These are phyloP conservation scores for Cygnus atratus DNA, from an alignment of 2,113 vertebrate species.

Conservation along the genomic window DNA sequence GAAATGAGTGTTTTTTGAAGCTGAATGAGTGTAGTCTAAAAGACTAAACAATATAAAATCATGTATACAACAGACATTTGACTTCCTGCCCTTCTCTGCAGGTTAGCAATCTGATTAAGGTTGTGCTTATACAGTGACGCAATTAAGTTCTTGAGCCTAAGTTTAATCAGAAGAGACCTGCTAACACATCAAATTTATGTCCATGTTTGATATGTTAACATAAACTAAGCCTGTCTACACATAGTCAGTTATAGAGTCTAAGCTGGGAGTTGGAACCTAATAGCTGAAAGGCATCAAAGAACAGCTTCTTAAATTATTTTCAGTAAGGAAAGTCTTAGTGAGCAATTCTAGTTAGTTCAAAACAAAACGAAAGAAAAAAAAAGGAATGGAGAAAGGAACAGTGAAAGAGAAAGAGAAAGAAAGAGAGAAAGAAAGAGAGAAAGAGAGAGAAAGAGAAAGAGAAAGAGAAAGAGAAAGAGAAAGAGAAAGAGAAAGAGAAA, in stretches of 20 bases:
- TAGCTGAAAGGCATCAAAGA: not conserved
- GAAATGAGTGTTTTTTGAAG: not conserved
- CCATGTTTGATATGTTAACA: slow-evolving; percentile 43
- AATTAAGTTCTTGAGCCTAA: slow-evolving; percentile 42
- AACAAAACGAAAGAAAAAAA: not conserved
- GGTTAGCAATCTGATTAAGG: not conserved
- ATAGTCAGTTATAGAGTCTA: not conserved
- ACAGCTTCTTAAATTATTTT: slow-evolving; percentile 8
- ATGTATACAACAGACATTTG: not conserved
- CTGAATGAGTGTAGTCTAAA: not conserved
- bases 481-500: not conserved
- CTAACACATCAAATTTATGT: slow-evolving; percentile 35
- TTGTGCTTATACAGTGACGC: not conserved
- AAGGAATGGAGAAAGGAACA: not conserved
- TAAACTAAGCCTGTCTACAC: slow-evolving; percentile 28
- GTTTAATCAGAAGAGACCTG: slow-evolving; percentile 32
- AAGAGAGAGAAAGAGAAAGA: too few relatives aligned
- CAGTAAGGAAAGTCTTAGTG: not conserved
- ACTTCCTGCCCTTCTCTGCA: not conserved
- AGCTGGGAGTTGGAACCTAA: not conserved
- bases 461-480: too few relatives aligned
- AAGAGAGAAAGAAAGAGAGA: too few relatives aligned
- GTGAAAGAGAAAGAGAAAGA: too few relatives aligned
- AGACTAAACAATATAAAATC: not conserved
- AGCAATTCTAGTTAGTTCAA: not conserved